phyloP scores from a whole-genome alignment of 2,113 vertebrate species.

The Serinus canaria region DNA sequence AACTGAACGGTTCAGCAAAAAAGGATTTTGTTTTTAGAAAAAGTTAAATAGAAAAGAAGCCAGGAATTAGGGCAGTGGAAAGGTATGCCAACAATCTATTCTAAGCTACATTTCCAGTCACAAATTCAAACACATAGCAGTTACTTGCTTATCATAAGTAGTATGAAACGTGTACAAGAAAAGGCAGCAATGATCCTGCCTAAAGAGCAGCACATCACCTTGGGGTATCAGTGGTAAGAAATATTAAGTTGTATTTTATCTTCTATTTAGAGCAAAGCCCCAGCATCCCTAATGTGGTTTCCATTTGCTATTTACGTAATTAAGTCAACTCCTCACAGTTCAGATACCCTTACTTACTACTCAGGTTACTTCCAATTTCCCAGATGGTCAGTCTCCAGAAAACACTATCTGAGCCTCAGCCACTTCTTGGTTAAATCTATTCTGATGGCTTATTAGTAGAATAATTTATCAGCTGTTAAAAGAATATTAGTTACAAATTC shows the following conservation, averaged over 20 bases:
- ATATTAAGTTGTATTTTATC: not conserved
- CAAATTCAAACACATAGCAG: not conserved
- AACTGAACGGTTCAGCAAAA: not conserved
- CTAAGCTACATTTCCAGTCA: not conserved
- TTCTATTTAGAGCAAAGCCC: not conserved
- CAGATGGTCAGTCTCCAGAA: not conserved
- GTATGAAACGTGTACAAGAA: not conserved
- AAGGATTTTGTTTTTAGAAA: not conserved
- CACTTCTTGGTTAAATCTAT: constrained; percentile 13
- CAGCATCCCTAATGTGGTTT: not conserved
- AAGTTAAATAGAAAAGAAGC: not conserved
- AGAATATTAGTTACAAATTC: not conserved
- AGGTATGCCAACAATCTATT: not conserved
- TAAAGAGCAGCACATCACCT: not conserved
- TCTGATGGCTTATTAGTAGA: constrained; percentile 15
- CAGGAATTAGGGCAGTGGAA: not conserved
- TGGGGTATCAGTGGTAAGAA: not conserved
- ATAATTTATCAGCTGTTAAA: constrained; percentile 19
- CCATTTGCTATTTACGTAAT: not conserved
- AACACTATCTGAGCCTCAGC: not conserved
- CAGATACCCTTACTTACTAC: not conserved
- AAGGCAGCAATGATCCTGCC: not conserved
- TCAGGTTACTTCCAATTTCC: not conserved
- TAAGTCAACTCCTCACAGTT: not conserved
- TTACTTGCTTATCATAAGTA: not conserved